Conservation (phyloP, 2,888 invertebrate species). For the Sphaeridia pumilis region DNA sequence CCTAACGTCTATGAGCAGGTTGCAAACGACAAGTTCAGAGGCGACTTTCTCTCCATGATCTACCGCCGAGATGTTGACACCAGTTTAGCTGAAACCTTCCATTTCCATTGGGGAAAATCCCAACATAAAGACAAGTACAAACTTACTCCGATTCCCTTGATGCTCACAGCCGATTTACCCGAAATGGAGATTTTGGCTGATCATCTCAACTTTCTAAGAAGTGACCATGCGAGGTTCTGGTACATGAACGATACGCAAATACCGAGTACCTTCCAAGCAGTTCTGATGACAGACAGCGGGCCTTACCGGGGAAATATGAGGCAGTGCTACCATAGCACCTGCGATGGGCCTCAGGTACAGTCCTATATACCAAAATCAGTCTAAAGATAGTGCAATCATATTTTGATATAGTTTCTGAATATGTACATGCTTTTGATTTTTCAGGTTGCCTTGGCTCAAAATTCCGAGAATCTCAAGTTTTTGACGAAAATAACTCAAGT, state of each 20-base stretch:
- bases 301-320: constrained; percentile 35
- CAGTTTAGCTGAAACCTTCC: constrained; percentile 36
- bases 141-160: constrained; percentile 35
- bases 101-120: constrained; percentile 32
- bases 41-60: constrained; percentile 39
- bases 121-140: constrained; percentile 27
- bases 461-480: constrained; percentile 30
- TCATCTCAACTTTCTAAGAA: constrained; percentile 38
- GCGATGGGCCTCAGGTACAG: constrained; percentile 34
- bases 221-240: constrained; percentile 40
- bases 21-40: constrained; percentile 34
- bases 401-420: no score
- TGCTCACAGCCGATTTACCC: constrained; percentile 36
- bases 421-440: neutral
- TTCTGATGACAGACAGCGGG: constrained; percentile 40
- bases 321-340: constrained; percentile 32
- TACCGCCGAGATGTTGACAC: constrained; percentile 37
- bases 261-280: constrained; percentile 37
- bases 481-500: constrained; percentile 33
- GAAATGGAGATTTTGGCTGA: constrained; percentile 34
- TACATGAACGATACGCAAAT: constrained; percentile 37
- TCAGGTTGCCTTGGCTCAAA: constrained; percentile 23
- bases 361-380: no score
- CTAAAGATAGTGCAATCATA: no score
- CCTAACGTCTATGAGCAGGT: constrained; percentile 33